A percentile compares a stretch with the other conserved stretches of the same genome.
These are phyloP conservation scores for Aricia agestis DNA, from an alignment of 1,140 invertebrate genomes.

Conservation along the genomic window DNA sequence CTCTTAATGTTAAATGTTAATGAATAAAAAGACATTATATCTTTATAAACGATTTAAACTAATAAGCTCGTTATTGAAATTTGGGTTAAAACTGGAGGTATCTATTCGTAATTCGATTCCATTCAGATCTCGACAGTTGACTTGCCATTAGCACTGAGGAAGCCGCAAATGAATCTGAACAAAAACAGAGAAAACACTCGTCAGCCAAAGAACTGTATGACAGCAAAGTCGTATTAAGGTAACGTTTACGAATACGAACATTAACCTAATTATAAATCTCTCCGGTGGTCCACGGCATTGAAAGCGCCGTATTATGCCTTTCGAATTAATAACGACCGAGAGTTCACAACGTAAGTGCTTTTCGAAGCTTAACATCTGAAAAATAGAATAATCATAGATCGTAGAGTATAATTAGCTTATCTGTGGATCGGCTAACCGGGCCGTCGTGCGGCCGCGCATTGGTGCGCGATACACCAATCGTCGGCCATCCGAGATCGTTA, in stretches of 20 bases:
- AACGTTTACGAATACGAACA: constrained; percentile 7
- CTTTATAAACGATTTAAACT: too few relatives aligned
- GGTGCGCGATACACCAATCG: constrained; percentile 58
- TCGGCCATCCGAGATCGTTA: constrained; percentile 51
- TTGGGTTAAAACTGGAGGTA: too few relatives aligned
- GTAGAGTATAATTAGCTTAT: constrained; percentile 69
- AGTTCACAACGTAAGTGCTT: constrained; percentile 39
- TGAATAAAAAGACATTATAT: too few relatives aligned
- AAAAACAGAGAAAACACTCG: too few relatives aligned
- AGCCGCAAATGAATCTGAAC: too few relatives aligned
- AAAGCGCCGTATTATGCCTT: not conserved
- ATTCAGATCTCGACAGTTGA: too few relatives aligned
- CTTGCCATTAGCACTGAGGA: too few relatives aligned
- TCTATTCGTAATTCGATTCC: too few relatives aligned
- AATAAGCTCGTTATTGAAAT: too few relatives aligned
- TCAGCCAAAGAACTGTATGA: too few relatives aligned
- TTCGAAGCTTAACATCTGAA: constrained; percentile 59
- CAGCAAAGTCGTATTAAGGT: not conserved
- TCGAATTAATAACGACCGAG: constrained; percentile 35
- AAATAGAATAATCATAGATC: constrained; percentile 58
- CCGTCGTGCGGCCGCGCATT: constrained; percentile 65
- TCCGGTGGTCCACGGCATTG: constrained; percentile 9
- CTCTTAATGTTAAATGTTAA: too few relatives aligned
- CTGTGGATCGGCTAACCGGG: constrained; percentile 51
- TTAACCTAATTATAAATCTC: constrained; percentile 2